phyloP scores from a whole-genome alignment of 1,140 invertebrate genomes.

The Choristoneura fumiferana region DNA sequence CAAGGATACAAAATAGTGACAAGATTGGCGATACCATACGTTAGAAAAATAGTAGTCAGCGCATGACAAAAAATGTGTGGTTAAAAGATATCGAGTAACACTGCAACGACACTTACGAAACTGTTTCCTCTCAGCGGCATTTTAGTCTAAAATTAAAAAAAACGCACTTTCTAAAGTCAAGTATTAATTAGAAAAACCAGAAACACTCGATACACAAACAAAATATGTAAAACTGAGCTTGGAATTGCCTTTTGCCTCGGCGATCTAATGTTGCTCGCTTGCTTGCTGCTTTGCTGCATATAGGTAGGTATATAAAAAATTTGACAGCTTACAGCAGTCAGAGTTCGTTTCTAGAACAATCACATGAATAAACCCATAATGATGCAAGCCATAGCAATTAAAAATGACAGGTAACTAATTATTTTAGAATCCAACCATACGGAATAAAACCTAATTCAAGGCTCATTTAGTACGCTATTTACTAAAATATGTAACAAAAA shows the following conservation, averaged over 20 bases:
- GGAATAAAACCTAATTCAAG: no score
- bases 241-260: background rate
- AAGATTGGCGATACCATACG: constrained; percentile 20
- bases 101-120: constrained; percentile 59
- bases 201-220: constrained; percentile 7
- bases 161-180: constrained; percentile 22
- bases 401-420: no score
- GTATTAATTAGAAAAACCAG: background rate
- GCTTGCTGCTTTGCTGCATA: no score
- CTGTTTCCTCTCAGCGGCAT: constrained; percentile 68
- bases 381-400: no score
- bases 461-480: no score
- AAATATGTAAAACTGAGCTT: constrained; percentile 1
- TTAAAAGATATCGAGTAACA: constrained; percentile 37
- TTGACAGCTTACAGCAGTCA: background rate
- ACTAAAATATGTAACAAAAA: no score
- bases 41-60: constrained; percentile 33
- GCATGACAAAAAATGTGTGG: constrained; percentile 30
- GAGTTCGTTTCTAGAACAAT: constrained; percentile 17
- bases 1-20: constrained; percentile 8
- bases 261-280: background rate
- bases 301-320: no score
- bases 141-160: constrained; percentile 45
- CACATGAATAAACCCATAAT: no score
- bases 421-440: no score